Evolutionary conservation across 2,113 vertebrate genomes (phyloP).

Genomic region (Corvus moneduloides): DNA sequence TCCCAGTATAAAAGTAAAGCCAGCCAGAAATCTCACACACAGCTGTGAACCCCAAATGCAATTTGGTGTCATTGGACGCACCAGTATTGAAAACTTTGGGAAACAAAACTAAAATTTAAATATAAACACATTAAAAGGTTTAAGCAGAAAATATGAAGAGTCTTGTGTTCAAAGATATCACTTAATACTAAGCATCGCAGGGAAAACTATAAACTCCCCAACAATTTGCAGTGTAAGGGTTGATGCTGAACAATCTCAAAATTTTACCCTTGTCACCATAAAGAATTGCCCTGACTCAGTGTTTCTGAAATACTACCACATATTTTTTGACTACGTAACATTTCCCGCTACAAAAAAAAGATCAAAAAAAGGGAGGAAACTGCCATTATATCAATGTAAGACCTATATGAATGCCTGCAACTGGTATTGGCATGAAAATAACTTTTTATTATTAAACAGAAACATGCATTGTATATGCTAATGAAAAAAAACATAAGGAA

Average conservation of each 20-base stretch:
- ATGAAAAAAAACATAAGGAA: not conserved
- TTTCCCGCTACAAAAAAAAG: not conserved
- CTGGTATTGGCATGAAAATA: not conserved
- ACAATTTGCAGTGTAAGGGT: not conserved
- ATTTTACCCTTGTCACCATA: not conserved
- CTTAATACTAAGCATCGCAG: not conserved
- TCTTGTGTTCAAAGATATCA: not conserved
- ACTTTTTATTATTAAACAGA: not conserved
- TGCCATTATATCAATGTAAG: not conserved
- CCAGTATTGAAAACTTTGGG: not conserved
- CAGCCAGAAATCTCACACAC: not conserved
- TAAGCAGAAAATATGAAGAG: not conserved
- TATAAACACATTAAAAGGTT: not conserved
- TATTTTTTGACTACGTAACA: not conserved
- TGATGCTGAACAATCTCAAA: not conserved
- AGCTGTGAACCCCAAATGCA: not conserved
- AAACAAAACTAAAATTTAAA: not conserved
- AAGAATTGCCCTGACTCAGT: not conserved
- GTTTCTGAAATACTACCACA: not conserved
- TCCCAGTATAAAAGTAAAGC: not conserved
- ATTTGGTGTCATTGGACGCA: not conserved
- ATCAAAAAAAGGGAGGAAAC: not conserved
- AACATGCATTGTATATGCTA: not conserved
- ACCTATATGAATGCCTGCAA: not conserved
- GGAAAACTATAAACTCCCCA: not conserved